Base-by-base conservation (phyloP, 2,888 invertebrate species). In the Drosophila anceps region DNA sequence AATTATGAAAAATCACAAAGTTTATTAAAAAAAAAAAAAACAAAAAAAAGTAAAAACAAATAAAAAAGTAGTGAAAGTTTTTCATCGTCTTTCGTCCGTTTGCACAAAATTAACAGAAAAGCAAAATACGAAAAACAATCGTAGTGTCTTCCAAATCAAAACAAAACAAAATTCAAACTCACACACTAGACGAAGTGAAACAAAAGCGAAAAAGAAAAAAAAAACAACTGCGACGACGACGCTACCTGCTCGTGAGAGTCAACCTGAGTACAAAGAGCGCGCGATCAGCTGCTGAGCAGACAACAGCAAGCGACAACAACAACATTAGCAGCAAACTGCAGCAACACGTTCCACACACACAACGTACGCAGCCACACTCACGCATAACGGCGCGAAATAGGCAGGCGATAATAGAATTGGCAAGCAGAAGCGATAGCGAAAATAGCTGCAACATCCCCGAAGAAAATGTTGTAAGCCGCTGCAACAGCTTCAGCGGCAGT, bases 11-110 rank as follows among this genome's bases (percentile, higher is more conserved):
- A 90, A 76, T 83, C 81, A 76, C 73, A 75, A 86, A 90, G 85
- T 86, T 90, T 91, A 84, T 83, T 87, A 84, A 90, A 90, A 90
- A 37, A 43, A 41, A 64, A 57, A 27, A 37, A 18, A 29, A 24
- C 24, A 24, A 13, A 37, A 46, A 62, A 69, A 33, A 84, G 85
- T 88, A 90, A 90, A 27, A 88, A 74, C 44, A 54, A 71, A 64
- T 68, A 90, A 24, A 88, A 58, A 54, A 71, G 63, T 77, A 78
- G 91, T 91, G 91, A 91, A 91, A 91, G 91, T 92, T 88, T 79
- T 87, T 77, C 76, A 77, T 73, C 68, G 69, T 59, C 66, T 61
- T 53, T 63, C 46, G 59, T 67, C 63, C 79, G 84, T 85, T 82
- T 76, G 88, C 84, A 85, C 90, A 83, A 90, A 90, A 88, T 85